phyloP scores from a whole-genome alignment of 2,113 vertebrate genomes.

The Onychorhynchus coronatus region DNA sequence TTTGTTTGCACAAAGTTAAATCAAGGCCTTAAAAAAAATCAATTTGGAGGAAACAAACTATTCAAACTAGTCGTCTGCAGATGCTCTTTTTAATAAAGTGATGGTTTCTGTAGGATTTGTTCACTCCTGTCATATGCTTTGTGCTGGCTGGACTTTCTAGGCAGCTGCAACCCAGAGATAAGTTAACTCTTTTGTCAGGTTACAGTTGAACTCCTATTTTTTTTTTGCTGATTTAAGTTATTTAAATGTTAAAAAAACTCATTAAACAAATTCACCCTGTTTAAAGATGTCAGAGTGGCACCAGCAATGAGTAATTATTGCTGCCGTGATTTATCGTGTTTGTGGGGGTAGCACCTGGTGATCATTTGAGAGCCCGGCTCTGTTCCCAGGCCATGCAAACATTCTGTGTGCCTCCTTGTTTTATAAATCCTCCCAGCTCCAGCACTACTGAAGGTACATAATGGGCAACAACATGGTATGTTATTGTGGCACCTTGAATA shows the following conservation, averaged over 20 bases:
- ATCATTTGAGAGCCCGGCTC: neutral
- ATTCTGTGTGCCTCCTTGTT: neutral
- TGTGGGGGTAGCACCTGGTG: neutral
- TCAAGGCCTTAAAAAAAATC: neutral
- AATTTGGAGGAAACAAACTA: neutral
- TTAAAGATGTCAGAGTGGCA: neutral
- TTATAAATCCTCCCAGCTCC: neutral
- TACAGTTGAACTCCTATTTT: neutral
- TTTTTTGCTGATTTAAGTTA: neutral
- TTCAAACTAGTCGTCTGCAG: neutral
- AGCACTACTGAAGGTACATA: neutral
- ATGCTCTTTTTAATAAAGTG: neutral
- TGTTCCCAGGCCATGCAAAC: neutral
- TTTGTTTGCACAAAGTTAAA: neutral
- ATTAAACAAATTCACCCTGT: neutral
- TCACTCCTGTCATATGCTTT: neutral
- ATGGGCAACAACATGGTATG: accelerated
- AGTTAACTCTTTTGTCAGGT: neutral
- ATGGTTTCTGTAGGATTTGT: neutral
- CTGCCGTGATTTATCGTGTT: neutral
- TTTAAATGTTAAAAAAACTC: neutral
- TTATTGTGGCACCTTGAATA: neutral
- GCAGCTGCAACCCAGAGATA: conserved; percentile 36
- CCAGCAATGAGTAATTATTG: neutral
- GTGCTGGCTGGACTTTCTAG: neutral